Percentiles rank a stretch among this genome's conserved stretches.
phyloP scores from a whole-genome alignment of 2,113 vertebrate genomes.

The Eulemur macaco region DNA sequence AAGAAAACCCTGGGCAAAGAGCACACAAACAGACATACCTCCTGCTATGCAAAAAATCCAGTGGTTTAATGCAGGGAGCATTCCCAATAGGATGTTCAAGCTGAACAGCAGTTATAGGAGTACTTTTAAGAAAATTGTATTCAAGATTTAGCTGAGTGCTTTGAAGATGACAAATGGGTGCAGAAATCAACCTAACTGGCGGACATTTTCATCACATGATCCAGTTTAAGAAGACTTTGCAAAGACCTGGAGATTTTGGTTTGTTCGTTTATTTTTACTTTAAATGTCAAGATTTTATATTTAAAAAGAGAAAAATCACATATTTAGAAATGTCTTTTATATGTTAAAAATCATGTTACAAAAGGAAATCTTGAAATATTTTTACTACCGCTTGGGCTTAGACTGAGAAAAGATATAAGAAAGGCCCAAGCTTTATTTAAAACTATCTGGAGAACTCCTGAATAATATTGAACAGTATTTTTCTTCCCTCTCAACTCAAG shows the following conservation, averaged over 20 bases:
- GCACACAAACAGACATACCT: not conserved
- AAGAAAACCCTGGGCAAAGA: no score
- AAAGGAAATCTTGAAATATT: not conserved
- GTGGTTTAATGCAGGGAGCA: not conserved
- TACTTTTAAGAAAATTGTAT: not conserved
- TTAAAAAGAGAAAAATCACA: not conserved
- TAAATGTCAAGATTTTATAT: not conserved
- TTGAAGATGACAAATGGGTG: constrained; percentile 12
- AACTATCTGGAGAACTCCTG: not conserved
- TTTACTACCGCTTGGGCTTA: not conserved
- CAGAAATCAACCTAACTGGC: not conserved
- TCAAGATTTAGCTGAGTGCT: not conserved
- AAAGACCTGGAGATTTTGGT: not conserved
- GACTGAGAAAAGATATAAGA: not conserved
- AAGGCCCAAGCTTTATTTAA: not conserved
- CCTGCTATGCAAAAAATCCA: not conserved
- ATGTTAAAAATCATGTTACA: not conserved
- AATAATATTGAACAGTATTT: not conserved
- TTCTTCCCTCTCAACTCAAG: not conserved
- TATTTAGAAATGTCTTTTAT: not conserved
- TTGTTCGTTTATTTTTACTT: not conserved
- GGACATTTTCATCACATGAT: not conserved
- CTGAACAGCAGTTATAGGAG: not conserved
- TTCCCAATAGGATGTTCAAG: not conserved
- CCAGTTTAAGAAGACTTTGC: not conserved